These are phyloP conservation scores for Pachyuromys duprasi DNA, from an alignment of 2,797 vertebrate species.

Conservation along the genomic window DNA sequence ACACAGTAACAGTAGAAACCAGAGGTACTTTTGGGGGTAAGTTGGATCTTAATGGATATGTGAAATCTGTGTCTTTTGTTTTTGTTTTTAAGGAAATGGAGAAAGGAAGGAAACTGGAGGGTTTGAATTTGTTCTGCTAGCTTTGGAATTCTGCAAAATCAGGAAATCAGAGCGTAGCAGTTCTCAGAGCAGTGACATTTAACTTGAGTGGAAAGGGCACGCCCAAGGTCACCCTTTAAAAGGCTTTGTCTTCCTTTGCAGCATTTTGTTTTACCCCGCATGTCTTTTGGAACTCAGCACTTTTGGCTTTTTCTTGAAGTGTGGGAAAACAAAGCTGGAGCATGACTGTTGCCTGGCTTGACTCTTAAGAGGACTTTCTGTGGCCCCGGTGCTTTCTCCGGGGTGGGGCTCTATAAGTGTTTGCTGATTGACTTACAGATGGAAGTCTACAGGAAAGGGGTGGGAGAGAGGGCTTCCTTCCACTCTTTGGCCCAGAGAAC, in stretches of 20 bases:
- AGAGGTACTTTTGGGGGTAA: slow-evolving; percentile 42
- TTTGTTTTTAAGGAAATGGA: slow-evolving; percentile 83
- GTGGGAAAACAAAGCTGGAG: slow-evolving; percentile 68
- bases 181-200: slow-evolving; percentile 77
- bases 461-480: not conserved
- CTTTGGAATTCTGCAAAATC: slow-evolving; percentile 81
- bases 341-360: not conserved
- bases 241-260: slow-evolving; percentile 71
- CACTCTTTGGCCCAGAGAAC: not conserved
- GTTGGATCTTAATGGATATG: slow-evolving; percentile 68
- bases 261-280: not conserved
- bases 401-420: not conserved
- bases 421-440: slow-evolving; percentile 36
- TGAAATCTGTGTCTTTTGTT: slow-evolving; percentile 78
- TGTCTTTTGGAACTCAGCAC: slow-evolving; percentile 66
- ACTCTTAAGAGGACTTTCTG: not conserved
- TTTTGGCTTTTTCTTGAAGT: slow-evolving; percentile 59
- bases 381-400: not conserved
- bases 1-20: not conserved
- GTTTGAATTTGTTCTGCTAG: slow-evolving; percentile 76
- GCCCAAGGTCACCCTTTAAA: slow-evolving; percentile 78
- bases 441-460: not conserved
- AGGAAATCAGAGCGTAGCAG: slow-evolving; percentile 81
- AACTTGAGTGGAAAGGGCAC: slow-evolving; percentile 74
- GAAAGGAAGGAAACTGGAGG: slow-evolving; percentile 82